These are phyloP conservation scores for Halcyon chelicuti DNA, from an alignment of 2,797 vertebrate genomes.

Conservation along the genomic window DNA sequence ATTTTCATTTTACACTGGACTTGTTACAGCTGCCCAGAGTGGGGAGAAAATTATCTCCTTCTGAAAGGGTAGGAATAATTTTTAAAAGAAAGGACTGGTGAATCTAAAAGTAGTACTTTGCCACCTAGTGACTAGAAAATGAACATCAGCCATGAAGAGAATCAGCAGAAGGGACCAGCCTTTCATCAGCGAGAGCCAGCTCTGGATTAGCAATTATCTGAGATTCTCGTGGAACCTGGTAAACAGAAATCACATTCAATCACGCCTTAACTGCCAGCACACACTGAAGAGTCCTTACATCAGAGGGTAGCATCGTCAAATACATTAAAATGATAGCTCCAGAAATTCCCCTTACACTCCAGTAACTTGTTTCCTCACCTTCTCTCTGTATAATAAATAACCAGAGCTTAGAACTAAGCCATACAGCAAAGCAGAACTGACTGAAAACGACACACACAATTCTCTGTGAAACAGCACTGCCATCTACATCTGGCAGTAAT, in stretches of 20 bases:
- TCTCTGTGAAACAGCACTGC: not conserved
- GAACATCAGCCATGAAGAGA: conserved; percentile 17
- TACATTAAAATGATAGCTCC: not conserved
- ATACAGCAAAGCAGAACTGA: not conserved
- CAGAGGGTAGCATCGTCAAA: not conserved
- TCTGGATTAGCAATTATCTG: not conserved
- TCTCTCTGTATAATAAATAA: not conserved
- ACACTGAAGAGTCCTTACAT: not conserved
- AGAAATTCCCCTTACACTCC: not conserved
- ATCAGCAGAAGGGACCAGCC: not conserved
- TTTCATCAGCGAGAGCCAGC: not conserved
- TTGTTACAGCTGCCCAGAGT: not conserved
- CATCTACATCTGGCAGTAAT: not conserved
- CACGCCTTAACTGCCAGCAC: not conserved
- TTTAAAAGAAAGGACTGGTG: not conserved
- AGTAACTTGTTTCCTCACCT: not conserved
- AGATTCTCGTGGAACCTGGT: not conserved
- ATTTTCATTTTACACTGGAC: not conserved
- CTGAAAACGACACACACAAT: not conserved
- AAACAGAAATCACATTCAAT: conserved; percentile 39
- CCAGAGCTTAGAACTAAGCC: not conserved
- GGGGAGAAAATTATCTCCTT: not conserved
- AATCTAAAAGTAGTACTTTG: conserved; percentile 48
- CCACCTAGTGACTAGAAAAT: conserved; percentile 59
- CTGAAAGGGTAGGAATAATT: not conserved